These are phyloP conservation scores for Romanogobio albipinnatus DNA, from an alignment of 2,113 vertebrate species.

Conservation along the genomic window DNA sequence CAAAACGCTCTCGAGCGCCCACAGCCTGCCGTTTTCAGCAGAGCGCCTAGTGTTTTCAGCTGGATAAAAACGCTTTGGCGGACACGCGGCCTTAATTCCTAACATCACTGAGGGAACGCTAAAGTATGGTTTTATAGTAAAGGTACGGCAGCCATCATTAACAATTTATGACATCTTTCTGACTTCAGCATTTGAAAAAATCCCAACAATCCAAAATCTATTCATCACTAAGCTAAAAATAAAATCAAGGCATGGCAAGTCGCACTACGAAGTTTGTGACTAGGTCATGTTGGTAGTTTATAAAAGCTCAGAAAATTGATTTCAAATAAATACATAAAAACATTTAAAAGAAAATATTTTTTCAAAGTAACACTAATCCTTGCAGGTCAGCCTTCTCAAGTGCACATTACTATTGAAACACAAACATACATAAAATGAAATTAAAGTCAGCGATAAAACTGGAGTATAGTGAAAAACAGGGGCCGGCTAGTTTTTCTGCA, in stretches of 20 bases:
- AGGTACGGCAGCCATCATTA: no score
- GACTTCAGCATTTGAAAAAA: no score
- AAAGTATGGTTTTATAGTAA: no score
- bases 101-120: no score
- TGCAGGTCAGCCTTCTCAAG: conserved; percentile 9
- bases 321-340: background rate
- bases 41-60: no score
- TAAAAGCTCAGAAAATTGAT: background rate
- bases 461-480: background rate
- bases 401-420: conserved; percentile 9
- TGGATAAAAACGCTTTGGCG: no score
- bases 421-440: background rate
- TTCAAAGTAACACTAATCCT: conserved; percentile 20
- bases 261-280: background rate
- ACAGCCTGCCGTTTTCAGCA: no score
- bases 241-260: background rate
- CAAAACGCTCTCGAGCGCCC: no score
- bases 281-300: background rate
- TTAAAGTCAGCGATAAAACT: background rate
- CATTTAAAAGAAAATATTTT: background rate
- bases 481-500: background rate
- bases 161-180: no score
- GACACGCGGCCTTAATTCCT: no score
- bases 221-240: no score
- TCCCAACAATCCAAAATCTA: no score